These are phyloP conservation scores for Leptoclinus maculatus DNA, from an alignment of 2,797 vertebrate species.

Conservation along the genomic window DNA sequence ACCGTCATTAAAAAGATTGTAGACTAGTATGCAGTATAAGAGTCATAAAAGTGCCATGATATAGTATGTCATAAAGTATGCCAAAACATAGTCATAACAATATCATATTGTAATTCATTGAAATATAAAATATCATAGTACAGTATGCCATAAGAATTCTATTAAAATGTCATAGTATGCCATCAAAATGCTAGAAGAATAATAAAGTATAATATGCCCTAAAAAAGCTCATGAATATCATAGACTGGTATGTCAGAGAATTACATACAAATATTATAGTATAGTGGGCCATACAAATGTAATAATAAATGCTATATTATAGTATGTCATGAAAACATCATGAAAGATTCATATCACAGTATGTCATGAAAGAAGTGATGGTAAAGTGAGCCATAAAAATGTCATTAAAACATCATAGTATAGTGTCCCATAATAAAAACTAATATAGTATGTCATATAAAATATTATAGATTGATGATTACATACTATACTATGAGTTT, in stretches of 20 bases:
- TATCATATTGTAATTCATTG: neutral
- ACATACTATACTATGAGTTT: too few species aligned
- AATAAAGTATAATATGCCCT: neutral
- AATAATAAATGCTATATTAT: neutral
- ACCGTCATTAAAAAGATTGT: neutral
- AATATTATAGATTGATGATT: too few species aligned
- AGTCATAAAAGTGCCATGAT: neutral
- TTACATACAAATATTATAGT: neutral
- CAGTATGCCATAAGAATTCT: neutral
- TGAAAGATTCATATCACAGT: too few species aligned
- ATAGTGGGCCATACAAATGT: neutral
- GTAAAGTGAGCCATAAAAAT: neutral
- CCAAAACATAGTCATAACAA: neutral
- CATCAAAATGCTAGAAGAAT: neutral
- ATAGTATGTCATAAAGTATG: neutral
- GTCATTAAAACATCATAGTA: neutral
- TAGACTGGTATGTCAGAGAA: neutral
- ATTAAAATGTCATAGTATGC: neutral
- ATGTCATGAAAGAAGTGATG: neutral
- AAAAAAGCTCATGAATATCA: too few species aligned
- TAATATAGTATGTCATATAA: too few species aligned
- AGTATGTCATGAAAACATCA: neutral
- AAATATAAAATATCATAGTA: neutral
- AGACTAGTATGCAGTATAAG: neutral
- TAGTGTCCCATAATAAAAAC: too few species aligned